Evolutionary conservation across 2,797 vertebrate species (phyloP).

Genomic region (Xyrichtys novacula): DNA sequence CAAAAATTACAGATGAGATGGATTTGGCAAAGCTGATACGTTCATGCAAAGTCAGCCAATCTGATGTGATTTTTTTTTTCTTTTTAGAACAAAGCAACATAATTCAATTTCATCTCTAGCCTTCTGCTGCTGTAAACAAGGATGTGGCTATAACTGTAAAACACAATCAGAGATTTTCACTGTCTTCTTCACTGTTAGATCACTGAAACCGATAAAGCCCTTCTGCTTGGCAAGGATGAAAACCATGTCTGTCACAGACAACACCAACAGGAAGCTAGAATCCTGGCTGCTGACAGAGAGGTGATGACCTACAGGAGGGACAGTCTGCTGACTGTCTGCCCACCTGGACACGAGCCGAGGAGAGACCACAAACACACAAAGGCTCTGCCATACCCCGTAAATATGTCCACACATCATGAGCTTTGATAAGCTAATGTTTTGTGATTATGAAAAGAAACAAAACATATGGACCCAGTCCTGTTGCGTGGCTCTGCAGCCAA

Average conservation of each 20-base stretch:
- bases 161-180: constrained; percentile 4
- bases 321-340: constrained; percentile 26
- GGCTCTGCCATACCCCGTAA: background rate
- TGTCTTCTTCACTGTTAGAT: constrained; percentile 30
- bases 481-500: too few relatives aligned
- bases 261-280: constrained; percentile 45
- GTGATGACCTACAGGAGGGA: constrained; percentile 49
- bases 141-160: constrained; percentile 28
- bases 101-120: constrained; percentile 55
- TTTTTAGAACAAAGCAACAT: constrained; percentile 50
- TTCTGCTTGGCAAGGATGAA: constrained; percentile 58
- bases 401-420: background rate
- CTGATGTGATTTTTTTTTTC: constrained; percentile 49
- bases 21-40: constrained; percentile 38
- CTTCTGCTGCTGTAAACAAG: constrained; percentile 57
- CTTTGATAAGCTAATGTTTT: too few relatives aligned
- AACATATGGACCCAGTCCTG: too few relatives aligned
- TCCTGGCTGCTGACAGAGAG: constrained; percentile 52
- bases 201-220: constrained; percentile 35
- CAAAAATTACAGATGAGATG: constrained; percentile 35
- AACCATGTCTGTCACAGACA: constrained; percentile 60
- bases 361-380: background rate
- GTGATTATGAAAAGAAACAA: too few relatives aligned
- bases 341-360: constrained; percentile 33
- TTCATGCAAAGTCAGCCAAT: constrained; percentile 47